Base-by-base conservation (phyloP, 2,888 invertebrate species). In the Ochropleura leucogaster region DNA sequence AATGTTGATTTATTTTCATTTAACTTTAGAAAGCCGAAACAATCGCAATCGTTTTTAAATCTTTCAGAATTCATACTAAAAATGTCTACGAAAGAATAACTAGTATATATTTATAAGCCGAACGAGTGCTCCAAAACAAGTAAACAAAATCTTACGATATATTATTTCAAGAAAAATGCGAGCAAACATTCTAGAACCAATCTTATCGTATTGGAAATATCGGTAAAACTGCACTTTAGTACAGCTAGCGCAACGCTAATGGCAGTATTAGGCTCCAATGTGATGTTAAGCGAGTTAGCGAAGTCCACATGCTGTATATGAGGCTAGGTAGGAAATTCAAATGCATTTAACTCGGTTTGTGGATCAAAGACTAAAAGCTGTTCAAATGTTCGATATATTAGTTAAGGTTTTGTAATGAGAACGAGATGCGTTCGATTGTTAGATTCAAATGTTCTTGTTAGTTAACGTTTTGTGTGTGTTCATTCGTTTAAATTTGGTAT, bases 241-340 rank as follows among this genome's bases (percentile, higher is more conserved):
- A 42, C 65, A 55, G 53, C 53, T 1, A 72, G 20, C 51, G 57
- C 30, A 51, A n/a, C 60, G 40, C 72, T 80, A 82, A 82, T 82
- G 71, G 44, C 59, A 63, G 80, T 83, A 82, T 82, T 83, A 82
- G 69, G 67, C 57, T 59, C 80, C 63, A 70, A 82, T 68, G 70
- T 59, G 62, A 84, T 70, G 80, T 62, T 75, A 80, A 80, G 66
- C 67, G 75, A 83, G 64, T 72, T 64, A 62, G 18, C 49, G 47
- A 66, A 77, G 71, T 66, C 66, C 77, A 63, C 66, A 40, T 46
- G 30, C 66, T 59, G 51, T 67, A 60, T 63, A 69, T 63, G 74
- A 66, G 80, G 62, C 70, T 53, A 49, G 70, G 62, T 55, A 40
- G 64, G 49, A 57, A 70, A 76, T 73, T 75, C 72, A 57, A 84